Base-by-base conservation (phyloP, 2,888 invertebrate genomes). In the Athalia rosae region DNA sequence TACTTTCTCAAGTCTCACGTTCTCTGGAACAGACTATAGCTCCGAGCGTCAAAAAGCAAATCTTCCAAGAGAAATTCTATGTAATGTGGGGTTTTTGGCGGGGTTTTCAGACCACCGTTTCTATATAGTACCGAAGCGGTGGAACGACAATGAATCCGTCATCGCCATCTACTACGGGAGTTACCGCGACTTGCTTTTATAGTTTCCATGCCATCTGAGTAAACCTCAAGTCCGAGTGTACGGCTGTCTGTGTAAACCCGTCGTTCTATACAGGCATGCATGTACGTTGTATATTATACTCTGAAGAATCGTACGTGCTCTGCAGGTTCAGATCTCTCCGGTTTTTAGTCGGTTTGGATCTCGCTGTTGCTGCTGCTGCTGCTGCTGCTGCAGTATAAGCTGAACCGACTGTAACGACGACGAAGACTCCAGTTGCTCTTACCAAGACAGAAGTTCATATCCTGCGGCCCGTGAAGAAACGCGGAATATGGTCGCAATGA, bases 121-220 rank as follows among this genome's bases (percentile, higher is more conserved):
- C 28, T 28, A 28, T 28, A 28, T 28, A 28, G 28, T 28, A 28
- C 2, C 28, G 28, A 28, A 82, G 84, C 81, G 83, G 83, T 85
- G 85, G 83, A 83, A 84, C 82, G 82, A 81, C 83, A 81, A 85
- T 89, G 87, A 89, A 89, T 89, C 88, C 84, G 86, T 89, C 89
- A 87, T 85, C 89, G 84, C 81, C 79, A 74, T 81, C 78, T 82
- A 84, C 84, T 79, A 74, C 74, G 61, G 62, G 74, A 74, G 74
- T 74, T 78, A 82, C 80, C 74, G 79, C 78, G 80, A 78, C 79
- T 78, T 66, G 85, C 84, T 86, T 86, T 87, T 85, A 87, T 85
- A 87, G 84, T 84, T 82, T 82, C 81, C 83, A 81, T 78, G 77
- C 77, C 77, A 77, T 77, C 77, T 77, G 77, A 73, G 77, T 77